Conservation (phyloP, 2,888 invertebrate species). For the Melieria crassipennis region DNA sequence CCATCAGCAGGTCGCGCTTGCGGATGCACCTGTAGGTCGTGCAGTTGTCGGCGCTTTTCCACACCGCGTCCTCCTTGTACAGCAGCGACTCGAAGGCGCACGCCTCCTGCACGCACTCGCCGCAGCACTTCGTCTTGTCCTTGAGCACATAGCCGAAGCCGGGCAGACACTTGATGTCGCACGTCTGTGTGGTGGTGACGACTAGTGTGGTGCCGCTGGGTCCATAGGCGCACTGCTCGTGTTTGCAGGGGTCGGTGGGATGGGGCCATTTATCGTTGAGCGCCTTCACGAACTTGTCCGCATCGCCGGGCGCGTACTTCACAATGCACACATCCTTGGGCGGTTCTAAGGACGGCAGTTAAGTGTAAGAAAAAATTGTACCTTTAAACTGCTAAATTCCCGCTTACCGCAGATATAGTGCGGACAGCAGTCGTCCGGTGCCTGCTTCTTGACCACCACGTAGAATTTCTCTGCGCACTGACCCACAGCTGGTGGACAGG, state of each 20-base stretch:
- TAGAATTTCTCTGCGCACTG: constrained; percentile 68
- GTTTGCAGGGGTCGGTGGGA: constrained; percentile 65
- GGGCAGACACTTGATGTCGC: constrained; percentile 56
- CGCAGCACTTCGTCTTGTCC: constrained; percentile 70
- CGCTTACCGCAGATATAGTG: constrained; percentile 73
- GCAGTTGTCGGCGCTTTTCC: constrained; percentile 75
- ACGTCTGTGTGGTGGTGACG: constrained; percentile 52
- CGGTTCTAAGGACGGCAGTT: constrained; percentile 48
- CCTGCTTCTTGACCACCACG: constrained; percentile 61
- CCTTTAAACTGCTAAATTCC: background rate
- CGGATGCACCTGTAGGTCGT: constrained; percentile 70
- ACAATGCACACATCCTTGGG: constrained; percentile 62
- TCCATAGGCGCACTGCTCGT: constrained; percentile 58
- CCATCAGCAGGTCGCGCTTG: constrained; percentile 67
- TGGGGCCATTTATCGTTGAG: constrained; percentile 67
- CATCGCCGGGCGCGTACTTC: constrained; percentile 55
- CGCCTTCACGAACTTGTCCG: constrained; percentile 57
- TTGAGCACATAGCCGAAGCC: constrained; percentile 71
- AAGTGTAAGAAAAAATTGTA: background rate
- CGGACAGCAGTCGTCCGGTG: constrained; percentile 73
- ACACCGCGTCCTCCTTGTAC: constrained; percentile 68
- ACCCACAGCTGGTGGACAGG: constrained; percentile 71
- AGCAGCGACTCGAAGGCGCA: constrained; percentile 69
- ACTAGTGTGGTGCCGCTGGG: constrained; percentile 56
- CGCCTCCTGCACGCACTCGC: constrained; percentile 70